Evolutionary conservation across 2,888 invertebrate genomes (phyloP), one percentile per base, ranked within the genome.

Genomic region (Tetragonisca angustula): DNA sequence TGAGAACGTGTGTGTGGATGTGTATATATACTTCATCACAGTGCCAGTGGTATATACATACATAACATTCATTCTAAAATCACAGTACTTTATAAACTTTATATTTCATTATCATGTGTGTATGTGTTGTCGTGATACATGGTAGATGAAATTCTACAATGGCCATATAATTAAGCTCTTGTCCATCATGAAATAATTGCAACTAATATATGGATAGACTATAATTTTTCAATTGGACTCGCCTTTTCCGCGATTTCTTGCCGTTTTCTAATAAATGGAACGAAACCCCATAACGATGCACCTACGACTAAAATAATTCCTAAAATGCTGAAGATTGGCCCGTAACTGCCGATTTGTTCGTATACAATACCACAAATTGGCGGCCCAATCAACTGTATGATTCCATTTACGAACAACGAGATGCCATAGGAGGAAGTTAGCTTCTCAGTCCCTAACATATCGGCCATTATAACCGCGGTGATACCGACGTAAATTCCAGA

Each of bases 401-500:
- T 96, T 2, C 98, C 98, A 90, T 98, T 98, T 19, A 98, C 96
- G 90, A 98, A 98, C 52, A 98, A 95, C 87, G 98, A 97, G 52
- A 98, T 97, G 0, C 98, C 98, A 90, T 98, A 98, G 0, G 98
- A 97, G 0, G 98, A 97, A 92, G 98, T 97, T 0, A 98, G 94
- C n/a, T 97, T 95, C 88, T 98, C 98, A 0, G 97, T 97, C 0
- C 98, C 98, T 11, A 98, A 93, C 96, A 98, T 97, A 92, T 98
- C 98, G 0, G 98, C 97, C 97, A 98, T 97, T 5, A 98, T 97
- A 61, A 98, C 96, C 0, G 98, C 98, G 0, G 98, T 98, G 21
- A 98, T 97, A 5, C 98, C 98, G 0, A 98, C 97, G 93, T 98
- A 98, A 3, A 97, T 96, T 17, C 98, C 98, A 0, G 98, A 98